Base-by-base conservation (phyloP, 2,797 vertebrate species). In the Stomatorhinus walkeri region DNA sequence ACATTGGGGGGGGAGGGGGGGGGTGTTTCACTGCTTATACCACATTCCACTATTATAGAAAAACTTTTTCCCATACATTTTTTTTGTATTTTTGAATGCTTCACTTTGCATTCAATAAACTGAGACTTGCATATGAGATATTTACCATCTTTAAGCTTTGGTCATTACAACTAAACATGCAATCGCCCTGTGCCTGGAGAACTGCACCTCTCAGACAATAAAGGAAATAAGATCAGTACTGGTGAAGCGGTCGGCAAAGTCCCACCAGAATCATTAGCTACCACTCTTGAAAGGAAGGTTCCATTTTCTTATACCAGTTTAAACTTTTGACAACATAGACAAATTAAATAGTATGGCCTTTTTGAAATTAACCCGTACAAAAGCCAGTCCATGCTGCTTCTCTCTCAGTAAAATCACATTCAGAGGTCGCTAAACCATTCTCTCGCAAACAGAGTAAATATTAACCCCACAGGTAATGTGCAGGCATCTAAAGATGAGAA, bases 311-410 rank as follows among this genome's bases (percentile, higher is more conserved):
- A 93, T 89, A 94, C 95, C 94, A 94, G 93, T 94, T 95, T 94
- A 94, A 93, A 95, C 93, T 89, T 94, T 92, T 94, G 92, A 95
- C 93, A 95, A 95, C 93, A 96, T 92, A 95, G 92, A 94, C 87
- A 94, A 95, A 95, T 95, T 95, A 96, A 96, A 96, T 95, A 96
- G 95, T 96, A 96, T 95, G 95, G 95, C 95, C 94, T 94, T 95
- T 95, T 93, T 94, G 92, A 94, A 96, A 96, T 95, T 93, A 96
- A 96, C 96, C 96, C 95, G 95, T 96, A 96, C 94, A 95, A 96
- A 95, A 96, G 95, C 95, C 95, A 96, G 95, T 94, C 94, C 94
- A 94, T 93, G 88, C 95, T 94, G 94, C 94, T 94, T 94, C 93
- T 95, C 94, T 95, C 95, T 95, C 95, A 95, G 93, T 95, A 94